Evolutionary conservation across 2,888 invertebrate genomes (phyloP), one percentile per base, ranked within the genome.

Genomic region (Bimastos eiseni): DNA sequence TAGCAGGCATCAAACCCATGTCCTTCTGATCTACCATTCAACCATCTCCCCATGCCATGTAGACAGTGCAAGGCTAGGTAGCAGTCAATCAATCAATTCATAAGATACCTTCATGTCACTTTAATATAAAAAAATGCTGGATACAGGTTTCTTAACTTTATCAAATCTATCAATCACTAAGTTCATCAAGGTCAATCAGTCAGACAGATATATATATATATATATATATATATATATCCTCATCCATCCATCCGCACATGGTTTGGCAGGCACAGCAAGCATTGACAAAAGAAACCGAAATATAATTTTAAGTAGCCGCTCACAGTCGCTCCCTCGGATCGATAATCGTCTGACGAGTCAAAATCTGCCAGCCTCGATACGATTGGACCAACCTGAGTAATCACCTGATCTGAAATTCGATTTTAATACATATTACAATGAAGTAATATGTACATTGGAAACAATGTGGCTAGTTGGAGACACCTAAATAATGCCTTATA

Each of bases 301-400:
- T n/a, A 70, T n/a, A n/a, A 30, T 21, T n/a, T n/a, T n/a, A n/a
- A 49, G 49, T 2, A 49, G 13, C 13, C 83, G 94, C 95, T 94
- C 93, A 95, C 95, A 89, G 94, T 94, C 5, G 94, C 95, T 88
- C 94, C 95, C 91, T 95, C 95, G 88, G 94, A 94, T 89, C 94
- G 93, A 93, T 96, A 96, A 93, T 97, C 96, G 91, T 96, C 95
- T 90, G 95, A 88, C 95, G 95, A 91, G 95, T 95, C 24, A 21
- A 84, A 84, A n/a, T 90, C 83, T 33, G 96, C 96, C 91, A 96
- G 95, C 84, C 96, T 96, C 91, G 96, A 94, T 90, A 97, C 96
- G 41, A 96, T 96, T n/a, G 96, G 96, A 93, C 96, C 96, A 89
- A 97, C 96, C 94, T 96, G 96, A 89, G 96, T 95, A 93, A 97